Base-by-base conservation (phyloP, 1,140 invertebrate genomes). In the Lutraria rhynchaena region DNA sequence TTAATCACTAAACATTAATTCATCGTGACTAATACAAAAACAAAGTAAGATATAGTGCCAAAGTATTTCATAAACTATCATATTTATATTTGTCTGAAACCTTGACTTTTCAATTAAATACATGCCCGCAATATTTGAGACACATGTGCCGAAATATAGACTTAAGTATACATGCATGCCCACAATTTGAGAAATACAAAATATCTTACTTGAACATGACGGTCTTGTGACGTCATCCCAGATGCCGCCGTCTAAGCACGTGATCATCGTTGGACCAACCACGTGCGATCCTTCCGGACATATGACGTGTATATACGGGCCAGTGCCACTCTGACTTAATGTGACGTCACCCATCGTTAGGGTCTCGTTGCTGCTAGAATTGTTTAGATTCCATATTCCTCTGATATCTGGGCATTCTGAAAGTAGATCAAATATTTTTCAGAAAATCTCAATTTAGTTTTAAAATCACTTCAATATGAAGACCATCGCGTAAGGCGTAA, bases 201-300 rank as follows among this genome's bases (percentile, higher is more conserved):
- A 44, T 37, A 31, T n/a, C 44, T 77, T 67, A 77, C 75, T 44
- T 35, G 75, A 77, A 33, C 75, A 77, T 4, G 44, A 63, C n/a
- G 75, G 75, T 55, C 55, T 31, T 22, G 75, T 77, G 61, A 77
- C 49, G 46, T 77, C 75, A 55, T 57, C 41, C 75, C 75, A 77
- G 27, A 24, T 22, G 7, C 75, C 75, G 24, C 49, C 75, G 19
- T 67, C 37, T 1, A 67, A 63, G 49, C 75, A 77, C 75, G 75
- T 77, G 75, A 77, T 55, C 44, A 77, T 63, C 27, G 19, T 63
- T 53, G 75, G 75, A 37, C 75, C 75, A 57, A 77, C 46, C 44
- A 77, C 75, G 46, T 77, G 75, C 17, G 60, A 44, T 24, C 75
- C 75, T 53, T 65, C 46, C 5, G 75, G 75, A 57, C 75, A 77